Base-by-base conservation (phyloP, 2,888 invertebrate species). In the Agriotes lineatus region DNA sequence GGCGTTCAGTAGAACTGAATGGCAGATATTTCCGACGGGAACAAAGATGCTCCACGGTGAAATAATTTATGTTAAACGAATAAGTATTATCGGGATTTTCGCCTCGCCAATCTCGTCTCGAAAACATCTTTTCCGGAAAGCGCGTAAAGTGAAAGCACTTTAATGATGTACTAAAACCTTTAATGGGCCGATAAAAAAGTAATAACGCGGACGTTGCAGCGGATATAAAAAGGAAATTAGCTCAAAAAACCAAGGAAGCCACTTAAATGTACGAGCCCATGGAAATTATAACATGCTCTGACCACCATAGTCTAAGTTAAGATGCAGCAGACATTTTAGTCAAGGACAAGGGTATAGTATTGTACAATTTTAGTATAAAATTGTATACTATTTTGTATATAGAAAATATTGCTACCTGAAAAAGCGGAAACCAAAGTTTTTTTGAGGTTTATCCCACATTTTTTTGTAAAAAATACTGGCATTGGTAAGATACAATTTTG, bases 61-160 rank as follows among this genome's bases (percentile, higher is more conserved):
- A 62, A 62, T 62, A 52, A 62, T 52, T 62, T 62, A 62, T 62
- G 62, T 62, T 62, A 62, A 62, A 62, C 33, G 62, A 62, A 62
- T 62, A 62, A 54, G 62, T 62, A 62, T 62, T 62, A 62, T 62
- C 62, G 33, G 62, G 62, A 52, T 52, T 62, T 62, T 39, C 52
- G 54, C 54, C 42, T 62, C 62, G 42, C 37, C 62, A 62, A 62
- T 62, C 62, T 62, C 54, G 22, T 54, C 30, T 22, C n/a, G 12
- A 62, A 62, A 54, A 42, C 62, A 62, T 62, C 62, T 62, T 62
- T 37, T 62, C 62, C 50, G 22, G 25, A 62, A 62, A 50, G 39
- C 39, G 39, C 50, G 62, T 30, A 62, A 62, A 62, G 62, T 62
- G 62, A 62, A 62, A 62, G 62, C 62, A 54, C 62, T 62, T 62